Percentiles rank a stretch among this genome's conserved stretches.
Evolutionary conservation across 2,797 vertebrate species (phyloP).

Genomic region (Euphonia xanthogaster): DNA sequence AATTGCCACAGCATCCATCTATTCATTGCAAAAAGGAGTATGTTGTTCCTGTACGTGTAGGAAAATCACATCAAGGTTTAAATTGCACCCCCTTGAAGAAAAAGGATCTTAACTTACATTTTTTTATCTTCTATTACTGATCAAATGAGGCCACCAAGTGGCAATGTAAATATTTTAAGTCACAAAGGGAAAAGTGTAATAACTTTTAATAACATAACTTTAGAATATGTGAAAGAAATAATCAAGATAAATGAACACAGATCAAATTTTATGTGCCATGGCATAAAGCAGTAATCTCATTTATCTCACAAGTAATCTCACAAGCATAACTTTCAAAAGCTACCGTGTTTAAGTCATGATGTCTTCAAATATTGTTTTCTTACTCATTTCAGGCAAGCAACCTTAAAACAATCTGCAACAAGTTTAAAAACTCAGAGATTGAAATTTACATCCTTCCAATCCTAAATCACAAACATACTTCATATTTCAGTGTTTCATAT

Average conservation of each 20-base stretch:
- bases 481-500: not conserved
- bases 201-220: not conserved
- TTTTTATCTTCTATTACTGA: not conserved
- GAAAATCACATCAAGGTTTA: not conserved
- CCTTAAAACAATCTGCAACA: not conserved
- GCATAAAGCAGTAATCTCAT: not conserved
- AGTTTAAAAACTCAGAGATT: not conserved
- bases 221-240: not conserved
- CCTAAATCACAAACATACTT: not conserved
- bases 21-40: not conserved
- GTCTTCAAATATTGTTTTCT: not conserved
- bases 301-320: rapidly evolving
- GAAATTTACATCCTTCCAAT: not conserved
- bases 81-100: not conserved
- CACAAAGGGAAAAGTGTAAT: not conserved
- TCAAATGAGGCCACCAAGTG: slow-evolving; percentile 61
- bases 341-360: not conserved
- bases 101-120: not conserved
- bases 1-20: not conserved
- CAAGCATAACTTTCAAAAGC: not conserved
- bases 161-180: slow-evolving; percentile 29
- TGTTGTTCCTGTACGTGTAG: not conserved
- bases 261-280: not conserved
- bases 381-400: not conserved
- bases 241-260: not conserved